These are phyloP conservation scores for Brenthis hecate DNA, from an alignment of 2,888 invertebrate genomes.

Conservation along the genomic window DNA sequence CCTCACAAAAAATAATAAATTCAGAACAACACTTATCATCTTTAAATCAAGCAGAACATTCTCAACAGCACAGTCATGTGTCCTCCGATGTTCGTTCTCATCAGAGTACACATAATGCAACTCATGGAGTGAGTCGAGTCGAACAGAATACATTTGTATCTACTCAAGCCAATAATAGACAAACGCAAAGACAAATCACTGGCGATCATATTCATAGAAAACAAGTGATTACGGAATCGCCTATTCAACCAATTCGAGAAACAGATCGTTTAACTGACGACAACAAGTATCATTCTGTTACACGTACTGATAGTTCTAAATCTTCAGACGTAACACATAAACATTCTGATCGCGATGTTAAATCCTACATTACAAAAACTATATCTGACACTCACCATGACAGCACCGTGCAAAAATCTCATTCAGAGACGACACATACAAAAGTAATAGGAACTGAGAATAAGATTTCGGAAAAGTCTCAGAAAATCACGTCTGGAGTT, in stretches of 20 bases:
- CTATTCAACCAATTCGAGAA: background rate
- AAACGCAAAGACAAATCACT: constrained; percentile 29
- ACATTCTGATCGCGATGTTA: constrained; percentile 29
- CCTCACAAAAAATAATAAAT: constrained; percentile 52
- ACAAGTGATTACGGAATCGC: constrained; percentile 21
- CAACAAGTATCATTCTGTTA: constrained; percentile 30
- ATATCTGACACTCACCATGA: constrained; percentile 38
- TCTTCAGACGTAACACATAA: constrained; percentile 14
- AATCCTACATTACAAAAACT: constrained; percentile 32
- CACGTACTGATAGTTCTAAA: constrained; percentile 18
- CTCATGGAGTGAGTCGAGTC: constrained; percentile 43
- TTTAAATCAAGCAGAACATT: constrained; percentile 47
- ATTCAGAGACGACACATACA: constrained; percentile 28
- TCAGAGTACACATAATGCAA: constrained; percentile 44
- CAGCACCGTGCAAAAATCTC: constrained; percentile 28
- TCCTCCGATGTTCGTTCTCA: constrained; percentile 47
- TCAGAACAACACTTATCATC: constrained; percentile 51
- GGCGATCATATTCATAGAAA: constrained; percentile 28
- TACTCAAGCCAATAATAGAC: constrained; percentile 28
- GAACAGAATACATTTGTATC: constrained; percentile 28
- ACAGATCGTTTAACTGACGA: constrained; percentile 21
- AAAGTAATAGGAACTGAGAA: constrained; percentile 23
- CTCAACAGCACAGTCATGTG: constrained; percentile 44
- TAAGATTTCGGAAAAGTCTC: constrained; percentile 38
- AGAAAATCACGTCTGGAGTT: constrained; percentile 51